Conservation (phyloP, 2,888 invertebrate species). For the Mesochorus sp. region DNA sequence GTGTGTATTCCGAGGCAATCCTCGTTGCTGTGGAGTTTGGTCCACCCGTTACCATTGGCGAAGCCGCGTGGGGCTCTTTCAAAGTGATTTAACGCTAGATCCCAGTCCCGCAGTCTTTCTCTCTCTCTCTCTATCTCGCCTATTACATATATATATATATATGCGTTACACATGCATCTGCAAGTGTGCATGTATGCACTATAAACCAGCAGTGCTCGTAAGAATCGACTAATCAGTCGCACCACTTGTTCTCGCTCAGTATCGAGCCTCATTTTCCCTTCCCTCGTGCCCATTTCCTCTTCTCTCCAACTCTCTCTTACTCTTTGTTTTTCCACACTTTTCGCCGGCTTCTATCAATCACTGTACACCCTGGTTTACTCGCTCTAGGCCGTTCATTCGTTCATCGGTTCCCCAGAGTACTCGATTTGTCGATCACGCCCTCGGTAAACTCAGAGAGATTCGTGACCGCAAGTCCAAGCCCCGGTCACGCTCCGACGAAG, state of each 20-base stretch:
- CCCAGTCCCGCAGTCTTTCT: conserved; percentile 29
- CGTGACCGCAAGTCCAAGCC: conserved; percentile 16
- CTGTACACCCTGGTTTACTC: neutral
- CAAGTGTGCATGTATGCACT: neutral
- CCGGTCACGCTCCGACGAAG: neutral
- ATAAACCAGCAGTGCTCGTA: conserved; percentile 41
- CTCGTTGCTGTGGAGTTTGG: conserved; percentile 45
- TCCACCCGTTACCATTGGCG: conserved; percentile 26
- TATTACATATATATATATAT: too few relatives aligned
- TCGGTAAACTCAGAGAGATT: neutral
- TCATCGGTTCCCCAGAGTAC: conserved; percentile 23
- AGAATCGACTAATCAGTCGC: conserved; percentile 67
- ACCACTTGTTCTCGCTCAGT: conserved; percentile 40
- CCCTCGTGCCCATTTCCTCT: neutral
- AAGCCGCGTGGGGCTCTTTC: conserved; percentile 62
- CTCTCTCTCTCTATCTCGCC: too few relatives aligned
- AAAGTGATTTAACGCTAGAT: conserved; percentile 62
- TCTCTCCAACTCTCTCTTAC: neutral
- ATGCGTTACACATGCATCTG: conserved; percentile 24
- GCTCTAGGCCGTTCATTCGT: conserved; percentile 15
- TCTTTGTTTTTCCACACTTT: conserved; percentile 15
- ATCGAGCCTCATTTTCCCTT: conserved; percentile 41
- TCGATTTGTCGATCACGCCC: conserved; percentile 30
- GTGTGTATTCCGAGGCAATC: conserved; percentile 42
- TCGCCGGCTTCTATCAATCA: conserved; percentile 45